phyloP scores from a whole-genome alignment of 2,888 invertebrate species.

The Protophormia terraenovae region DNA sequence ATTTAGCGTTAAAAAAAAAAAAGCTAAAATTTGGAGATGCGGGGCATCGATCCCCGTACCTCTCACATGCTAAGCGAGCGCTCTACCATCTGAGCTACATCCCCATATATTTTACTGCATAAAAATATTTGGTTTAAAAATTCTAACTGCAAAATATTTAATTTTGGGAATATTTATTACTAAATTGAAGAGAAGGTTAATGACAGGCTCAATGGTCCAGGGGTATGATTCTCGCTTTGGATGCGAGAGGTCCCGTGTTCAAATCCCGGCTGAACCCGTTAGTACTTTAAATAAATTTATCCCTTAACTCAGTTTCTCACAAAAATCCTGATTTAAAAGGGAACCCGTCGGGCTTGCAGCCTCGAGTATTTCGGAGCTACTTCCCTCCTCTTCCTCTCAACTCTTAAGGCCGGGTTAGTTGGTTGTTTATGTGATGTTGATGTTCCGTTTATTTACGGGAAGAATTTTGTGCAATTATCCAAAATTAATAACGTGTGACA shows the following conservation, averaged over 20 bases:
- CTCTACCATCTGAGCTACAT: constrained; percentile 81
- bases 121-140: neutral
- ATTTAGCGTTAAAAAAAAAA: constrained; percentile 19
- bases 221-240: constrained; percentile 87
- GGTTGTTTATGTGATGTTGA: too few relatives aligned
- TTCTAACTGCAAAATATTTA: neutral
- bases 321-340: too few relatives aligned
- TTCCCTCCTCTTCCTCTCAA: too few relatives aligned
- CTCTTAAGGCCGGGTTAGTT: too few relatives aligned
- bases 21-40: constrained; percentile 76
- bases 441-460: too few relatives aligned
- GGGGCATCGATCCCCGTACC: constrained; percentile 81
- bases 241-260: constrained; percentile 87
- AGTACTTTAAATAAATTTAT: too few relatives aligned
- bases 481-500: too few relatives aligned
- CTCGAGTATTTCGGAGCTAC: too few relatives aligned
- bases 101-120: constrained; percentile 69
- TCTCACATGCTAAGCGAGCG: constrained; percentile 81
- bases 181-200: neutral
- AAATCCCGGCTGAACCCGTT: constrained; percentile 85
- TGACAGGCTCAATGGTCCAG: constrained; percentile 85
- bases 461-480: too few relatives aligned
- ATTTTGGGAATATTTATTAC: neutral
- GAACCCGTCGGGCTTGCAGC: too few relatives aligned
- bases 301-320: too few relatives aligned